Base-by-base conservation (phyloP, 2,888 invertebrate species). In the Julus scandinavius region DNA sequence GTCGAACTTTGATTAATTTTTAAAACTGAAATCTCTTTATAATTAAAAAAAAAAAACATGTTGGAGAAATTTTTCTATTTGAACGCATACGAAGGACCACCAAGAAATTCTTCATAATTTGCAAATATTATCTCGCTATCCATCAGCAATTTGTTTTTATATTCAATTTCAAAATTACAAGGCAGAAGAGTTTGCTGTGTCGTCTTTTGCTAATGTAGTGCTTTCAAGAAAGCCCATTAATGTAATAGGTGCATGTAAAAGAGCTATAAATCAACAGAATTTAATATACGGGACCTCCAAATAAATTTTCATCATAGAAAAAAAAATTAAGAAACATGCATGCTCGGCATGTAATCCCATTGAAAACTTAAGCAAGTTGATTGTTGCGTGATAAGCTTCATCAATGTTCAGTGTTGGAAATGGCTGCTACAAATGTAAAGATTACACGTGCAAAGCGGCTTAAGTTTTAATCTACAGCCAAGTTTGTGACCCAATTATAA, bases 191-290 rank as follows among this genome's bases (percentile, higher is more conserved):
- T 72, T 72, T 72, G n/a, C 3, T 72, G 72, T 29, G 72, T 72
- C 72, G 72, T 29, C 29, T 72, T 0, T 29, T 29, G 29, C 11
- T 72, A 72, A 72, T 72, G 29, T 0, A 72, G 29, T 1, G 72
- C 72, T 72, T 72, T 29, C 72, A 72, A 72, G 72, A 29, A 72
- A 72, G 11, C 29, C 72, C 72, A 29, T 72, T 72, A 72, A 29
- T 72, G 7, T 72, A n/a, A 72, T 72, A 72, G 72, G 72, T 72
- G 29, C 72, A 38, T 29, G 72, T n/a, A 72, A 13, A 72, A 72
- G 29, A 9, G 72, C 72, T 72, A 72, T 72, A 72, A 72, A 72
- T 72, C 72, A 72, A 72, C 72, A 72, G 11, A 72, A 72, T 72
- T 72, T 72, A 72, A 72, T 29, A 29, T 72, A n/a, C 72, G 0